Conservation (phyloP, 2,113 vertebrate genomes). For the Noturus placidus region DNA sequence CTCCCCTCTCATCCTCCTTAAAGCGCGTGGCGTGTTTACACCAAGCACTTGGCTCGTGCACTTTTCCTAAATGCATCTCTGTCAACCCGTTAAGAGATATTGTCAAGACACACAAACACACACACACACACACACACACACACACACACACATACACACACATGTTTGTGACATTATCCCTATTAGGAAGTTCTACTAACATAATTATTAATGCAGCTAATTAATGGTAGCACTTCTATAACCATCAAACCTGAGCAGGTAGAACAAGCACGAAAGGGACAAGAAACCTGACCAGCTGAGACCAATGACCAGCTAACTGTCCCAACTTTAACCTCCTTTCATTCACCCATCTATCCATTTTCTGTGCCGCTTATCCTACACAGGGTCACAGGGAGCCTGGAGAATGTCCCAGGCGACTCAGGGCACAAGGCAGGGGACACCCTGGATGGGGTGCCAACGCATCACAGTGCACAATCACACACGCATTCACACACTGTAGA, state of each 20-base stretch:
- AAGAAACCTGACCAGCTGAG: neutral
- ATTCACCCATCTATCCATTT: too few relatives aligned
- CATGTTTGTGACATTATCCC: neutral
- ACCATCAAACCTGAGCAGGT: neutral
- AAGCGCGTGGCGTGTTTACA: neutral
- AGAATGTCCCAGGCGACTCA: too few relatives aligned
- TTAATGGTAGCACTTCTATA: neutral
- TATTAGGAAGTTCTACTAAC: neutral
- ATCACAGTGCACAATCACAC: too few relatives aligned
- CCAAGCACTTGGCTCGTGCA: neutral
- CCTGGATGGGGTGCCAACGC: too few relatives aligned
- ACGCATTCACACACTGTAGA: too few relatives aligned
- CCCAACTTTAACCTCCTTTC: neutral
- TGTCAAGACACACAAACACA: neutral
- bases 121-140: slow-evolving; percentile 13
- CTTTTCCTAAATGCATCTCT: slow-evolving; percentile 20
- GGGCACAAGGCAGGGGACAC: too few relatives aligned
- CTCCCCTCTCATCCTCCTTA: slow-evolving; percentile 9
- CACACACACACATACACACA: too few relatives aligned
- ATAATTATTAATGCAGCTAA: neutral
- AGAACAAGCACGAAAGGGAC: neutral
- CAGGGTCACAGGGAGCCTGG: too few relatives aligned
- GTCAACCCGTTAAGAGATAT: slow-evolving; percentile 17
- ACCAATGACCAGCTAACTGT: neutral
- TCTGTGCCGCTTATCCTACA: too few relatives aligned